These are phyloP conservation scores for Cheilinus undulatus DNA, from an alignment of 2,113 vertebrate species.

Conservation along the genomic window DNA sequence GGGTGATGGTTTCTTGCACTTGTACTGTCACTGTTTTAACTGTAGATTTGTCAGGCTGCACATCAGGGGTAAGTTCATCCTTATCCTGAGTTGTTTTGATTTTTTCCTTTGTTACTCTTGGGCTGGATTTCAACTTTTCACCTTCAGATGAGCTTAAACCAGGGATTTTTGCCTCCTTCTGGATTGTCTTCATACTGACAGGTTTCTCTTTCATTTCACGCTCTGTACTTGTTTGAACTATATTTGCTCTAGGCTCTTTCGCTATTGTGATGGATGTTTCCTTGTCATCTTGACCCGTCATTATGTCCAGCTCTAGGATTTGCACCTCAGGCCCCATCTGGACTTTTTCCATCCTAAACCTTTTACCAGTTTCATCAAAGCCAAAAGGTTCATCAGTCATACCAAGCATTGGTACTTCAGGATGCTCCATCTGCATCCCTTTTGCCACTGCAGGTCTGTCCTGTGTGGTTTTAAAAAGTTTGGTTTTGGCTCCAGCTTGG, in stretches of 20 bases:
- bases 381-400: neutral
- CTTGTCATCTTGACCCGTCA: neutral
- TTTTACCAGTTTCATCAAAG: neutral
- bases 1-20: neutral
- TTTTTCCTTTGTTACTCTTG: neutral
- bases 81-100: no score
- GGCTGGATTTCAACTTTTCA: neutral
- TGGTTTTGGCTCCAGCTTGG: neutral
- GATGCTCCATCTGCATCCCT: neutral
- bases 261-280: neutral
- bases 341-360: conserved; percentile 2
- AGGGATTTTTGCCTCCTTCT: neutral
- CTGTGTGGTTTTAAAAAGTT: neutral
- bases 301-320: conserved; percentile 14
- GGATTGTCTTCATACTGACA: neutral
- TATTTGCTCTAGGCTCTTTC: neutral
- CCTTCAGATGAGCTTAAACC: conserved; percentile 3
- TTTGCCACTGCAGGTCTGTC: neutral
- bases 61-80: neutral
- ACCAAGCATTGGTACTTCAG: neutral
- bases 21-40: neutral
- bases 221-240: neutral
- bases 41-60: neutral
- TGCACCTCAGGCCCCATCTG: neutral
- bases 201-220: neutral